These are phyloP conservation scores for Antedon bifida DNA, from an alignment of 35 echinoderm and acorn worm species.

Conservation along the genomic window DNA sequence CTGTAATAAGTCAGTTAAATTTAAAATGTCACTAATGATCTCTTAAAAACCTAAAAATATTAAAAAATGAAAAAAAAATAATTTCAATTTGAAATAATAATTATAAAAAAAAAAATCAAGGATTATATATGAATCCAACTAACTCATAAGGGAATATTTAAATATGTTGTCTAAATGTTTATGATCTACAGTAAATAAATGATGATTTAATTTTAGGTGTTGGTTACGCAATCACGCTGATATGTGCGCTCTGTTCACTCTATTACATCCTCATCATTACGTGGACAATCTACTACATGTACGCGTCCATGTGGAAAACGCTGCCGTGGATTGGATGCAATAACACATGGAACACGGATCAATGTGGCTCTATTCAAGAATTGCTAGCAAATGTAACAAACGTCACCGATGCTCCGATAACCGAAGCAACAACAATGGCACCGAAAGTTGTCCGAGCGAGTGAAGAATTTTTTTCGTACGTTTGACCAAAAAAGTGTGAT, in stretches of 20 bases:
- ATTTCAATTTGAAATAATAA: no score
- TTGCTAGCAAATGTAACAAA: not conserved
- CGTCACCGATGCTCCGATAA: not conserved
- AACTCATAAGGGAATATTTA: no score
- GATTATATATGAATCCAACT: no score
- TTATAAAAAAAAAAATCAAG: no score
- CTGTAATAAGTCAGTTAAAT: no score
- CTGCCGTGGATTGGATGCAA: conserved; percentile 70
- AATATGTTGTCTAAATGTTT: no score
- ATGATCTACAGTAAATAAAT: no score
- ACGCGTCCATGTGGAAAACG: conserved; percentile 41
- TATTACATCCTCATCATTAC: conserved; percentile 32
- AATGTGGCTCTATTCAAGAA: not conserved
- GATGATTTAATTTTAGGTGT: conserved; percentile 4
- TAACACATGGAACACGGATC: conserved; percentile 20
- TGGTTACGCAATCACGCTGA: not conserved
- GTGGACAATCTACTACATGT: conserved; percentile 82
- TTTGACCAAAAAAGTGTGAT: no score
- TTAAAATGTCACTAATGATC: no score
- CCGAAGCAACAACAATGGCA: not conserved
- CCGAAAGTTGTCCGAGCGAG: not conserved
- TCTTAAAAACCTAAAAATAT: no score
- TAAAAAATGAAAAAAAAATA: no score
- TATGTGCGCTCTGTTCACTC: not conserved
- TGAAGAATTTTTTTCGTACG: not conserved